These are phyloP conservation scores for Neostethus bicornis DNA, from an alignment of 2,797 vertebrate genomes.

Conservation along the genomic window DNA sequence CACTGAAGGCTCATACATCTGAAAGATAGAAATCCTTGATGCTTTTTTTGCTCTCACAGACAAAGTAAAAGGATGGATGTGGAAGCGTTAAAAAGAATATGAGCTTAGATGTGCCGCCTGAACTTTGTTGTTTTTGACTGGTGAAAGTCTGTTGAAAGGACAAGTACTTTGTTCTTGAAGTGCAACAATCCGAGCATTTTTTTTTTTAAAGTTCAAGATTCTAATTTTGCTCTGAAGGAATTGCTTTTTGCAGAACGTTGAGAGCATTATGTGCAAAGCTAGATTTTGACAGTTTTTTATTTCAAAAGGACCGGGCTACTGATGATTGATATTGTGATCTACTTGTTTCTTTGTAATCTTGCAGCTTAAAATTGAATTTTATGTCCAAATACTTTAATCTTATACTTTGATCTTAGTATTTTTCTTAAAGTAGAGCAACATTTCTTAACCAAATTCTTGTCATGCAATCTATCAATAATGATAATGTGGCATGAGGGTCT, in stretches of 20 bases:
- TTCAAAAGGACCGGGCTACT: too few species aligned
- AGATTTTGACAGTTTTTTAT: too few species aligned
- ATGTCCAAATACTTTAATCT: too few species aligned
- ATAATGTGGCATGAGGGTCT: too few species aligned
- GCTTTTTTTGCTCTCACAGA: constrained; percentile 16
- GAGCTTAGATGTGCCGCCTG: background rate
- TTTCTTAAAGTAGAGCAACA: too few species aligned
- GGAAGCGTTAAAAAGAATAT: constrained; percentile 21
- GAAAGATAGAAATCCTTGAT: constrained; percentile 31
- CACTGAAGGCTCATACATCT: constrained; percentile 20
- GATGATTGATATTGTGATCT: too few species aligned
- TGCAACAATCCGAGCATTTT: background rate
- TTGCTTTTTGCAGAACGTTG: background rate
- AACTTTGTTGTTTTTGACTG: constrained; percentile 11
- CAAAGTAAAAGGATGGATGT: constrained; percentile 18
- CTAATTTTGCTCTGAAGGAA: background rate
- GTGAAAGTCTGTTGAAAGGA: constrained; percentile 3
- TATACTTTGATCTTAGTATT: too few species aligned
- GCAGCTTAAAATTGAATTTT: too few species aligned
- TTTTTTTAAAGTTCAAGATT: background rate
- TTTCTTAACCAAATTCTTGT: too few species aligned
- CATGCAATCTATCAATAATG: too few species aligned
- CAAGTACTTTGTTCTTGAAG: background rate
- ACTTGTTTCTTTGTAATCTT: background rate
- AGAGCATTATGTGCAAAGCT: background rate